Base-by-base conservation (phyloP, 2,888 invertebrate species). In the Orchestes rusci region DNA sequence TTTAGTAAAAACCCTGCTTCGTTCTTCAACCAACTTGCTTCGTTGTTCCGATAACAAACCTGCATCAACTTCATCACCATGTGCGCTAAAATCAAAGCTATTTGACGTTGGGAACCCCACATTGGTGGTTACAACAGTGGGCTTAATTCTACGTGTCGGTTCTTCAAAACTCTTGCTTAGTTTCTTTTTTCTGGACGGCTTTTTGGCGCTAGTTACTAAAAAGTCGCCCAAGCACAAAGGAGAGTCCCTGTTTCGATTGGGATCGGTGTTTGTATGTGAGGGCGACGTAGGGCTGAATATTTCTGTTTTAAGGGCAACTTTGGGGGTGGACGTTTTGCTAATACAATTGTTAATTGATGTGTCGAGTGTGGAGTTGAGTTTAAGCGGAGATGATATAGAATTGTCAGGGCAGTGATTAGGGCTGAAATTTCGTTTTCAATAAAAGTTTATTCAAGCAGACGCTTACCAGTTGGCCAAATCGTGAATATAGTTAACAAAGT, bases 81-180 rank as follows among this genome's bases (percentile, higher is more conserved):
- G n/a, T n/a, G n/a, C n/a, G n/a, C n/a, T n/a, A n/a, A n/a, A n/a
- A n/a, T n/a, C n/a, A n/a, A n/a, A n/a, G n/a, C n/a, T n/a, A n/a
- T n/a, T n/a, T n/a, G n/a, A n/a, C n/a, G n/a, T n/a, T n/a, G n/a
- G n/a, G n/a, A n/a, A n/a, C n/a, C n/a, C n/a, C n/a, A n/a, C n/a
- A n/a, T n/a, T n/a, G n/a, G n/a, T n/a, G n/a, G n/a, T n/a, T n/a
- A n/a, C n/a, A n/a, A n/a, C 59, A 12, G 75, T 77, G 0, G 77
- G 77, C 50, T 76, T 77, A 1, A 77, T 76, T 47, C 76, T 50
- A 30, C 40, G 51, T 37, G 50, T 46, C 2, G 29, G 13, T 5
- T 44, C 31, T 2, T 19, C 27, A 17, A 31, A 4, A 12, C 20
- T 27, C 16, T 16, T 36, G 7, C 15, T 32, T n/a, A 16, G 33